These are phyloP conservation scores for Crocallis elinguaria DNA, from an alignment of 2,888 invertebrate genomes.

Conservation along the genomic window DNA sequence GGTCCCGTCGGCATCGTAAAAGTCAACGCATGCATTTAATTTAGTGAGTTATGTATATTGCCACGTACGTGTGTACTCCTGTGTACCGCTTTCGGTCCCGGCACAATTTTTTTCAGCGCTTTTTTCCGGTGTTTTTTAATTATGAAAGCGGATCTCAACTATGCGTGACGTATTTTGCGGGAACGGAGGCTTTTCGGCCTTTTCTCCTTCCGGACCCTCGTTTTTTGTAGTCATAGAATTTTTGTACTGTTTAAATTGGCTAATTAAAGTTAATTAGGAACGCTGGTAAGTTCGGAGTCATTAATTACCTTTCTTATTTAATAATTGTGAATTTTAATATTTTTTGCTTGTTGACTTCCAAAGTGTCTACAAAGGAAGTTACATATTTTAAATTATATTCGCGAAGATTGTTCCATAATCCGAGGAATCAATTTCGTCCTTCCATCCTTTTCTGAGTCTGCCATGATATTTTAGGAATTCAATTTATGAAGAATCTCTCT, in stretches of 20 bases:
- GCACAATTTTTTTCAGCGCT: conserved; percentile 24
- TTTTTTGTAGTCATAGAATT: conserved; percentile 25
- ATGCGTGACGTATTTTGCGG: conserved; percentile 36
- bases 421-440: too few species aligned
- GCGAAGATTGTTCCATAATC: too few species aligned
- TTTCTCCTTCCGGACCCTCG: conserved; percentile 15
- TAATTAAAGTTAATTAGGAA: conserved; percentile 20
- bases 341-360: too few species aligned
- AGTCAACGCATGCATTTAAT: conserved; percentile 77
- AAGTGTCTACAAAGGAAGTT: too few species aligned
- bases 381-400: too few species aligned
- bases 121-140: conserved; percentile 44
- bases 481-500: too few species aligned
- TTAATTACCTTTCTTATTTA: not conserved
- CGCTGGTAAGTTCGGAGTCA: not conserved
- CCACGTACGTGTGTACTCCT: conserved; percentile 17
- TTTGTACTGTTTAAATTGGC: conserved; percentile 27
- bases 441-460: too few species aligned
- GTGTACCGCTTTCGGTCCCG: conserved; percentile 13
- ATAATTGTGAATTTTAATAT: too few species aligned
- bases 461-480: too few species aligned
- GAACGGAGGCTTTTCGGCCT: conserved; percentile 4
- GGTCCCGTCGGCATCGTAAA: conserved; percentile 68
- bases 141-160: conserved; percentile 42
- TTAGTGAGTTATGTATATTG: conserved; percentile 58